Evolutionary conservation across 2,797 vertebrate genomes (phyloP), one percentile per base, ranked within the genome.

Genomic region (Gymnopithys bicolor): DNA sequence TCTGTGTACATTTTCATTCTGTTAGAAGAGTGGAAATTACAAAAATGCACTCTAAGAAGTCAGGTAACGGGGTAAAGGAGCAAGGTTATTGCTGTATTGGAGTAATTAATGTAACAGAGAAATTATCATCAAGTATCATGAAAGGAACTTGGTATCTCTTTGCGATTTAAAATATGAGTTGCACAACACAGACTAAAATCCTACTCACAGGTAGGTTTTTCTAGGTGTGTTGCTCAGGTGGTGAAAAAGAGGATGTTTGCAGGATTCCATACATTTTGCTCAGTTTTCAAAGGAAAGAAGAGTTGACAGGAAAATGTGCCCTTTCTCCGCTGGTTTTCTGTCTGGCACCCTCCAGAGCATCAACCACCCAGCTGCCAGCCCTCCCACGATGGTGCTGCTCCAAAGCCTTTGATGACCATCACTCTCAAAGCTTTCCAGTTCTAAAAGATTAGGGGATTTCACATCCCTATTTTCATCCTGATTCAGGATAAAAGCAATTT

Each of bases 181-280:
- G 32, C 12, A 28, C 0, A 2, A 91, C 23, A 62, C 49, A 76
- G 75, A 87, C 51, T 27, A 64, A 78, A 27, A 28, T 59, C 18
- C 66, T 69, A 62, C 8, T 7, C 45, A 79, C 16, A 73, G 79
- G 19, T 8, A n/a, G 6, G 51, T n/a, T 63, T 82, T 58, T 62
- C 15, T 7, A 0, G 23, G 14, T 2, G 0, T 13, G 11, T 33
- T 69, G 33, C 30, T 62, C 10, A 73, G 27, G 41, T n/a, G 24
- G 10, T 22, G 48, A 43, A 43, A 79, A 59, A 49, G 7, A 51
- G 17, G n/a, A 5, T 32, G 14, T 69, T n/a, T 69, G 16, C 19
- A 49, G n/a, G 39, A 48, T 46, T 60, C 17, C 1, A 3, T 45
- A 48, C 16, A 14, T 48, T 76, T 52, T 75, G 5, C 22, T 82